Conservation (phyloP, 2,888 invertebrate species). For the Eupithecia subumbrata region DNA sequence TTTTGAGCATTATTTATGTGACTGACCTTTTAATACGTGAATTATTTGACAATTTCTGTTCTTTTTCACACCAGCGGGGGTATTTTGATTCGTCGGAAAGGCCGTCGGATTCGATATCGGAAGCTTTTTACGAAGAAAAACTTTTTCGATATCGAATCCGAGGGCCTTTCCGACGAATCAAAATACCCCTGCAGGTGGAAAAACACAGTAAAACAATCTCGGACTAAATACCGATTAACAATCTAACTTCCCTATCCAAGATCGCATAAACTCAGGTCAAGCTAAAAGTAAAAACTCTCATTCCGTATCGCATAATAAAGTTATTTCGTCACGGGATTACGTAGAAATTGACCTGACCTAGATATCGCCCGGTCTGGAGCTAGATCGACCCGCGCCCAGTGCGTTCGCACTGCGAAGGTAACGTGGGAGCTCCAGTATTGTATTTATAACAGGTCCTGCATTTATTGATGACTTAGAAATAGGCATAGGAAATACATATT, state of each 20-base stretch:
- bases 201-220: background rate
- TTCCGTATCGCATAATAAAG: conserved; percentile 19
- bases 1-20: background rate
- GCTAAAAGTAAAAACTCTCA: background rate
- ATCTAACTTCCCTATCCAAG: background rate
- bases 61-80: background rate
- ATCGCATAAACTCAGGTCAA: background rate
- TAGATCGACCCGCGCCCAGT: conserved; percentile 34
- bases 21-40: background rate
- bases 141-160: no score
- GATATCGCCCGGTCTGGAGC: conserved; percentile 43
- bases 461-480: background rate
- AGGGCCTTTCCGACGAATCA: no score
- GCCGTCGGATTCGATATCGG: no score
- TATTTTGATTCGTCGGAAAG: no score
- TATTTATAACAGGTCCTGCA: background rate
- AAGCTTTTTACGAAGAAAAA: no score
- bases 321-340: conserved; percentile 44
- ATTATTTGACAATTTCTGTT: background rate
- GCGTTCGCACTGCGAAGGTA: conserved; percentile 12
- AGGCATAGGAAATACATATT: background rate
- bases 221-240: background rate
- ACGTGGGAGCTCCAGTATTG: conserved; percentile 27
- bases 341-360: conserved; percentile 55
- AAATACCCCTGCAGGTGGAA: no score